Percentiles rank a stretch among this genome's conserved stretches.
Conservation (phyloP, 1,140 invertebrate genomes). For the Orussus abietinus region DNA sequence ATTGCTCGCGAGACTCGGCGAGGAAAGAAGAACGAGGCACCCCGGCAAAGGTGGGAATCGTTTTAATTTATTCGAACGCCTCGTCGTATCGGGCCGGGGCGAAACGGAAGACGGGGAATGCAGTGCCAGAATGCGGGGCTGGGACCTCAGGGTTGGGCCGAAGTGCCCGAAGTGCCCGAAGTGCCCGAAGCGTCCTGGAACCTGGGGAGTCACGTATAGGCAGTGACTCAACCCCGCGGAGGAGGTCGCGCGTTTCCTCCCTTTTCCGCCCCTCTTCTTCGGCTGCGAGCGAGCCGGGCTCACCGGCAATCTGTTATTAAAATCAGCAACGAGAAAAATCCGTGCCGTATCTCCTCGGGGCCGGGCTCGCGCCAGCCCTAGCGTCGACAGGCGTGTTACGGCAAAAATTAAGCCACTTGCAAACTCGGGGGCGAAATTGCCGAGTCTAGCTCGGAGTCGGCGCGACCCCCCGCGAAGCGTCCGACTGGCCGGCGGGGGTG, state of each 20-base stretch:
- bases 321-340: conserved; percentile 54
- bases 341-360: conserved; percentile 48
- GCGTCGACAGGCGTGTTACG: conserved; percentile 44
- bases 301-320: conserved; percentile 52
- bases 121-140: too few relatives aligned
- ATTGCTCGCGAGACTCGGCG: too few relatives aligned
- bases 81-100: background rate
- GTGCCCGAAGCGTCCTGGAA: too few relatives aligned
- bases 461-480: too few relatives aligned
- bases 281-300: conserved; percentile 16
- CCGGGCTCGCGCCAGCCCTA: conserved; percentile 9
- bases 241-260: background rate
- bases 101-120: background rate
- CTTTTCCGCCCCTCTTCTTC: conserved; percentile 5
- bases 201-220: conserved; percentile 51
- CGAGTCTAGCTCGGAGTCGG: background rate
- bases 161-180: too few relatives aligned
- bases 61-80: background rate
- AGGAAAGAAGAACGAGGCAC: too few relatives aligned
- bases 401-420: conserved; percentile 51
- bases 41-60: too few relatives aligned
- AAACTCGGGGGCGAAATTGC: conserved; percentile 17
- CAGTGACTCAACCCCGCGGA: conserved; percentile 36
- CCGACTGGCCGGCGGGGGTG: too few relatives aligned
- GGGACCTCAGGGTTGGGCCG: too few relatives aligned